Evolutionary conservation across 2,888 invertebrate genomes (phyloP).

Genomic region (Drosophila anceps): DNA sequence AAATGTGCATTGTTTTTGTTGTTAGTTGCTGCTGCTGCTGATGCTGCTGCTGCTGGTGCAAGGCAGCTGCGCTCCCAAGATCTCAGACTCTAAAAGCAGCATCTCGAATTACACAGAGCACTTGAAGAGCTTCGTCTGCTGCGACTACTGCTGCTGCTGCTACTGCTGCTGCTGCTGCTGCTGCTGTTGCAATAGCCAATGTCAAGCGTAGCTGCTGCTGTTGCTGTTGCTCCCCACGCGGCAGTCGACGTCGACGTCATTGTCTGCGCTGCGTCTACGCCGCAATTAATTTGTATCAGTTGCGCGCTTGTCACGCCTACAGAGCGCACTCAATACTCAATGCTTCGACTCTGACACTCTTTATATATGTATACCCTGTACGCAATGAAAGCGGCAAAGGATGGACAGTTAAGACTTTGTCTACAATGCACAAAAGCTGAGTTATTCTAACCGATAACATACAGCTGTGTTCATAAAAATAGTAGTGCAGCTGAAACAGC

Average conservation of each 20-base stretch:
- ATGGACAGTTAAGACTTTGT: background rate
- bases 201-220: slow-evolving; percentile 28
- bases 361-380: background rate
- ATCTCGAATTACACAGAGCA: slow-evolving; percentile 51
- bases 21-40: slow-evolving; percentile 18
- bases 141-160: background rate
- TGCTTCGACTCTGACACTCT: slow-evolving; percentile 1
- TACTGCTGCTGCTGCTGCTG: background rate
- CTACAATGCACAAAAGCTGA: background rate
- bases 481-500: no score
- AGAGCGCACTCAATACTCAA: slow-evolving; percentile 25
- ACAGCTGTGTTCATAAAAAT: no score
- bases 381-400: background rate
- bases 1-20: slow-evolving; percentile 24
- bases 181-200: slow-evolving; percentile 37
- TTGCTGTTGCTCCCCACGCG: slow-evolving; percentile 34
- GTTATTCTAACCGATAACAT: background rate
- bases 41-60: slow-evolving; percentile 33
- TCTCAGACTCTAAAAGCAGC: slow-evolving; percentile 44
- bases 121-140: slow-evolving; percentile 51
- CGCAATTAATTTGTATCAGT: slow-evolving; percentile 70
- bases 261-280: slow-evolving; percentile 63
- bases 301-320: slow-evolving; percentile 58
- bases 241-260: slow-evolving; percentile 16
- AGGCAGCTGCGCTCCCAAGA: slow-evolving; percentile 48